Conservation (phyloP, 2,797 vertebrate species). For the Aulostomus chinensis region DNA sequence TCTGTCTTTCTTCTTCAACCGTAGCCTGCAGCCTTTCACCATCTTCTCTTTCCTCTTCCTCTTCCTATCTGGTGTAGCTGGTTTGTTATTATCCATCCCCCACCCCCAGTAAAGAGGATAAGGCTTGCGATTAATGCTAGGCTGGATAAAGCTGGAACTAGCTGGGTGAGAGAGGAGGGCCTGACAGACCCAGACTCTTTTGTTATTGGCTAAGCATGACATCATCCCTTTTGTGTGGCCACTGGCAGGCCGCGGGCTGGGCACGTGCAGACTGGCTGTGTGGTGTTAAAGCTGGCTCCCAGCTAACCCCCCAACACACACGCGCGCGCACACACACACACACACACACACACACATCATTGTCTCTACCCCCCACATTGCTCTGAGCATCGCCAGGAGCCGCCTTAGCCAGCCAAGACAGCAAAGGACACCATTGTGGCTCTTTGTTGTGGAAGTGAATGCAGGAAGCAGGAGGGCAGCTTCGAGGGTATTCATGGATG, state of each 20-base stretch:
- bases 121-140: constrained; percentile 81
- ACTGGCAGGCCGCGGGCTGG: constrained; percentile 76
- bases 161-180: constrained; percentile 74
- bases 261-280: constrained; percentile 79
- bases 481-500: constrained; percentile 75
- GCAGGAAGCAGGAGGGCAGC: constrained; percentile 76
- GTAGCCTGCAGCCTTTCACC: constrained; percentile 1
- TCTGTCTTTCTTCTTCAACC: constrained; percentile 29
- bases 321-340: constrained; percentile 25
- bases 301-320: constrained; percentile 49
- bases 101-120: constrained; percentile 79
- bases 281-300: constrained; percentile 59
- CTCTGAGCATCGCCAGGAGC: constrained; percentile 72
- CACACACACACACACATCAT: constrained; percentile 19
- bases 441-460: constrained; percentile 77
- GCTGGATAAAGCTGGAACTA: constrained; percentile 82
- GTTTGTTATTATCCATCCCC: constrained; percentile 73
- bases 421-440: constrained; percentile 80
- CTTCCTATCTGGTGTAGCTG: constrained; percentile 53
- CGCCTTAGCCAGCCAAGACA: constrained; percentile 68
- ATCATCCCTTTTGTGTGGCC: constrained; percentile 83
- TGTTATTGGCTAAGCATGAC: constrained; percentile 87
- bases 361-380: constrained; percentile 62
- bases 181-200: constrained; percentile 68
- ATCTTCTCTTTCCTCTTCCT: constrained; percentile 34